phyloP scores from a whole-genome alignment of 2,797 vertebrate species.

The Saxicola maurus region DNA sequence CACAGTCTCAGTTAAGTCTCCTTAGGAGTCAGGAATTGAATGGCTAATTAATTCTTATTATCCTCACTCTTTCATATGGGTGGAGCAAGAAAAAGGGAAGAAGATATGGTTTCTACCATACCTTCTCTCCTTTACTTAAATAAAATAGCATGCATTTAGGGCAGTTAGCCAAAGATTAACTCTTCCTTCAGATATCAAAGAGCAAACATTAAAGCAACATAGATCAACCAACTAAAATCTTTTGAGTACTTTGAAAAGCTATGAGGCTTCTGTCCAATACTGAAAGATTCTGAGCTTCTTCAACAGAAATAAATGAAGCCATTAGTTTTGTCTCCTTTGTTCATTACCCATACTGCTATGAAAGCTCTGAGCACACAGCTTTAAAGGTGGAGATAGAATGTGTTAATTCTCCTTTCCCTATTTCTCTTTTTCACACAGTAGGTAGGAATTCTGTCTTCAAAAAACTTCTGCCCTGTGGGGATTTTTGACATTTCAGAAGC shows the following conservation, averaged over 20 bases:
- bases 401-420: not conserved
- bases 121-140: not conserved
- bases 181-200: not conserved
- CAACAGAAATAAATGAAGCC: not conserved
- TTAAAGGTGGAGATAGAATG: not conserved
- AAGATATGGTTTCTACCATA: not conserved
- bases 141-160: not conserved
- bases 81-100: not conserved
- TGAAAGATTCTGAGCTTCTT: not conserved
- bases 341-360: not conserved
- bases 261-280: not conserved
- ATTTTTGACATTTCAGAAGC: conserved; percentile 8
- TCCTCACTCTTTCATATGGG: not conserved
- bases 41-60: not conserved
- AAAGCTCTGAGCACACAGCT: not conserved
- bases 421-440: not conserved
- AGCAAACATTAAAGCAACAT: not conserved
- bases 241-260: not conserved
- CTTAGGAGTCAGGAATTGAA: not conserved
- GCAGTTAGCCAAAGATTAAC: not conserved
- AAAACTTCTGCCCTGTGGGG: not conserved
- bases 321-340: not conserved
- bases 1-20: not conserved
- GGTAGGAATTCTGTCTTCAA: not conserved
- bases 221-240: not conserved